Conservation (phyloP, 2,797 vertebrate genomes). For the Calcarius lapponicus region DNA sequence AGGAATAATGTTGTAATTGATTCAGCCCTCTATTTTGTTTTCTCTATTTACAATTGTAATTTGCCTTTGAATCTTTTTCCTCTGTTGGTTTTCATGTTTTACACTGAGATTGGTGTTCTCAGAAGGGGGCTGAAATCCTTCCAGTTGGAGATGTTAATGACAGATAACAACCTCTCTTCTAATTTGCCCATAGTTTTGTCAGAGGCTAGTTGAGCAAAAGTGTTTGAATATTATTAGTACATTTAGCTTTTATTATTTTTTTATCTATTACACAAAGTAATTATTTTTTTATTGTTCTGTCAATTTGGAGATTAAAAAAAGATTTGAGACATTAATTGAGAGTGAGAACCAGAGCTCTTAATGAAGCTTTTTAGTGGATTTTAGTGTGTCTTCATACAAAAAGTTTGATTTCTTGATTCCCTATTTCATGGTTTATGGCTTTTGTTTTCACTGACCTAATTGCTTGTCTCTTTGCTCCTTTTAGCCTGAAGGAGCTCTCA, state of each 20-base stretch:
- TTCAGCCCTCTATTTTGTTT: neutral
- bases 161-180: neutral
- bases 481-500: constrained; percentile 67
- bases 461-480: constrained; percentile 59
- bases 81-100: neutral
- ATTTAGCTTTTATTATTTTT: neutral
- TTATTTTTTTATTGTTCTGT: neutral
- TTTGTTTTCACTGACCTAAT: constrained; percentile 69
- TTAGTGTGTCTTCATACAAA: constrained; percentile 18
- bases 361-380: constrained; percentile 17
- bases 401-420: constrained; percentile 66
- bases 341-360: neutral
- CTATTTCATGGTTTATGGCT: constrained; percentile 73
- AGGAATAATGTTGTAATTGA: constrained; percentile 32
- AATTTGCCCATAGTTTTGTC: neutral
- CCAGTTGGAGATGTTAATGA: neutral
- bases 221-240: neutral
- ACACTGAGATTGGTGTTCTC: neutral
- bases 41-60: constrained; percentile 5
- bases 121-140: neutral
- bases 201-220: neutral
- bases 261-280: too few species aligned
- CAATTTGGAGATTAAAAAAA: neutral
- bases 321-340: neutral
- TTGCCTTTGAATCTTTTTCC: neutral